phyloP scores from a whole-genome alignment of 2,113 vertebrate genomes.

The Tragelaphus buxtoni region DNA sequence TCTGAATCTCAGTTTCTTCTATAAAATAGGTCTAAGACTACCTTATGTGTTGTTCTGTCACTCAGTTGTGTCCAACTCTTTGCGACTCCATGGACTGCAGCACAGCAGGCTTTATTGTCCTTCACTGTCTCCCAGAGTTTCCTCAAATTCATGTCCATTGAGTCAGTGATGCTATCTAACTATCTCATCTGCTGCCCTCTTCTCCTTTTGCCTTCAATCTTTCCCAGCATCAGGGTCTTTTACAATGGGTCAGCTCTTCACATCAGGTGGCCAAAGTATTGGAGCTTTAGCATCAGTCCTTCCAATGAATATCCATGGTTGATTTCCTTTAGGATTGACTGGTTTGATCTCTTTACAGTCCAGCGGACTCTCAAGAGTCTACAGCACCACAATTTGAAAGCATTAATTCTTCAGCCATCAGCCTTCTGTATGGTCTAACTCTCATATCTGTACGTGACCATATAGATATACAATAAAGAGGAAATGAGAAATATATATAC shows the following conservation, averaged over 20 bases:
- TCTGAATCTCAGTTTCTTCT: background rate
- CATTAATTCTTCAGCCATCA: background rate
- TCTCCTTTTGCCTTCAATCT: background rate
- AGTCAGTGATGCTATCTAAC: background rate
- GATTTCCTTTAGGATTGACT: background rate
- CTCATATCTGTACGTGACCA: background rate
- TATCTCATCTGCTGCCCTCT: background rate
- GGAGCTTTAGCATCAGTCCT: background rate
- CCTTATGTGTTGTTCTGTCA: background rate
- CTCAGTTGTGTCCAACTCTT: background rate
- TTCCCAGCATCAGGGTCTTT: background rate
- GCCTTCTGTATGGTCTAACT: background rate
- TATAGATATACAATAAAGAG: background rate
- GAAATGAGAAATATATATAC: background rate
- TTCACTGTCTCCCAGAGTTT: background rate
- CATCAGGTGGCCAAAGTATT: background rate
- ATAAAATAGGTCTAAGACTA: background rate
- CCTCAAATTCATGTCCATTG: background rate
- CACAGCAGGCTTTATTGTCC: background rate
- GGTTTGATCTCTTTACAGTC: background rate
- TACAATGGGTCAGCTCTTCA: background rate
- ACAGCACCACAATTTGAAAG: background rate
- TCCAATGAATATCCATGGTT: background rate
- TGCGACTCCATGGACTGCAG: background rate
- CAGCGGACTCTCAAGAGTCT: background rate